Percentiles rank a stretch among this genome's conserved stretches.
Evolutionary conservation across 2,113 vertebrate genomes (phyloP).

Genomic region (Ctenodactylus gundi): DNA sequence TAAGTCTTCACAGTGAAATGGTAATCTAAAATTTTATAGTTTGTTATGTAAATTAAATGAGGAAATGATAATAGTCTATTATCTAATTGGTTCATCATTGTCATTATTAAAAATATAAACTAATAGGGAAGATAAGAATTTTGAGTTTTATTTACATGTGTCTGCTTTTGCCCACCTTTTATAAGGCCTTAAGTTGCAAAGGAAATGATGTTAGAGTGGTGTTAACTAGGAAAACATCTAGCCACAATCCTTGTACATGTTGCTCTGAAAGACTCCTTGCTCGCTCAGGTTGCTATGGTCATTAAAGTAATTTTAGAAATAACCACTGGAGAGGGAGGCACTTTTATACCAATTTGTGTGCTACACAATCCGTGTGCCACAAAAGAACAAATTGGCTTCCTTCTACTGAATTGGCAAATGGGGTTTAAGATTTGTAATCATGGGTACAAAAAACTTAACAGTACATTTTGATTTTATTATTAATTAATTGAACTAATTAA

Average conservation of each 20-base stretch:
- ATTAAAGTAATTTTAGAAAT: slow-evolving; percentile 10
- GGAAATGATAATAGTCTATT: background rate
- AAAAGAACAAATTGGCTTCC: background rate
- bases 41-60: background rate
- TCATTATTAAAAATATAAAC: background rate
- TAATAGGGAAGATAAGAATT: background rate
- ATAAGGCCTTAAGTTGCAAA: background rate
- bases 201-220: background rate
- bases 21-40: background rate
- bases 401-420: background rate
- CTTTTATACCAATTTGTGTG: background rate
- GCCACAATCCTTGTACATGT: background rate
- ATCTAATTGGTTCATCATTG: background rate
- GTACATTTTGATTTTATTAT: background rate
- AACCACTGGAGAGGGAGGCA: background rate
- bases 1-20: background rate
- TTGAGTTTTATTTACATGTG: background rate
- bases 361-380: background rate
- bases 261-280: background rate
- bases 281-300: background rate
- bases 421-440: background rate
- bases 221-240: background rate
- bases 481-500: background rate
- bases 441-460: background rate
- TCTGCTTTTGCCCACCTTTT: background rate